Percentiles rank a stretch among this genome's conserved stretches.
These are phyloP conservation scores for Apoda limacodes DNA, from an alignment of 2,888 invertebrate species.

Conservation along the genomic window DNA sequence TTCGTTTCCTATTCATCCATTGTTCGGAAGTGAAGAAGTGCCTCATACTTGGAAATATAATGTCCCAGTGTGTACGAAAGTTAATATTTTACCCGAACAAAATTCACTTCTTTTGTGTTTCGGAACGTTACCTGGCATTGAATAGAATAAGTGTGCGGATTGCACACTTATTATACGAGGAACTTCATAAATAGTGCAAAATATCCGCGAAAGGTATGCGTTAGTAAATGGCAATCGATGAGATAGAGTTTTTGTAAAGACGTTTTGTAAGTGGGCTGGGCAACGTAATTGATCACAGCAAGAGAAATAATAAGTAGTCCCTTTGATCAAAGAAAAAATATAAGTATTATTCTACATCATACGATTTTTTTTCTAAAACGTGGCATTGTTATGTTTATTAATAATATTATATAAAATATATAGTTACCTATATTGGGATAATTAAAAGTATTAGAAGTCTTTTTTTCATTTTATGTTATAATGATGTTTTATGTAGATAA, in stretches of 20 bases:
- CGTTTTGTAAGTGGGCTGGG: conserved; percentile 43
- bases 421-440: too few relatives aligned
- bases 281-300: conserved; percentile 47
- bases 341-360: too few relatives aligned
- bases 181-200: conserved; percentile 42
- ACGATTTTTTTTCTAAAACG: too few relatives aligned
- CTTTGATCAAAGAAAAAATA: conserved; percentile 2
- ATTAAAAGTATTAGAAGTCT: too few relatives aligned
- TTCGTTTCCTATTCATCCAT: conserved; percentile 62
- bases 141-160: conserved; percentile 49
- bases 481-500: too few relatives aligned
- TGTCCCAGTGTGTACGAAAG: conserved; percentile 59
- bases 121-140: conserved; percentile 52
- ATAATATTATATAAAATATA: too few relatives aligned
- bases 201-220: conserved; percentile 33
- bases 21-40: conserved; percentile 67
- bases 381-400: too few relatives aligned
- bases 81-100: conserved; percentile 65
- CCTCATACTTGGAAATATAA: conserved; percentile 63
- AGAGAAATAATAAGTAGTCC: conserved; percentile 23
- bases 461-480: too few relatives aligned
- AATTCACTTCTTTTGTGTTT: conserved; percentile 52
- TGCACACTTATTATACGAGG: conserved; percentile 42
- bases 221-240: too few relatives aligned
- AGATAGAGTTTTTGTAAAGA: too few relatives aligned